Evolutionary conservation across 2,113 vertebrate species (phyloP), one percentile per base, ranked within the genome.

Genomic region (Euleptes europaea): DNA sequence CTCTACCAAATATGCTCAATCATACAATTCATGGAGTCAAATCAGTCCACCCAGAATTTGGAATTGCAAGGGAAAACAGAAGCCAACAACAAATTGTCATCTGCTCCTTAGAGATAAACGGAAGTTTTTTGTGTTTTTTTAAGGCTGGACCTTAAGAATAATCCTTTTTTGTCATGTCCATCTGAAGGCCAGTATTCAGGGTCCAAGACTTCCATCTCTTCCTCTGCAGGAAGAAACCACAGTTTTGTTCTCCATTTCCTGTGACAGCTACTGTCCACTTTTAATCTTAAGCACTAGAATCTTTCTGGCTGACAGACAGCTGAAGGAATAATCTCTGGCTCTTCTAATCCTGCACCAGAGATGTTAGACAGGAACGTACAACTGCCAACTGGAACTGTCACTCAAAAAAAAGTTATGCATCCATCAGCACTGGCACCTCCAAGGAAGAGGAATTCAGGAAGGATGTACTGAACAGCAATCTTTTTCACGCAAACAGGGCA

Each of bases 351-450:
- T 86, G 79, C 72, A 82, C 72, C 63, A 76, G 70, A 47, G 19
- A 49, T 72, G 35, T 51, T 49, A 78, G 85, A 83, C 80, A 65
- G 69, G n/a, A 85, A 85, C 67, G 40, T 79, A 65, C 23, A 87
- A 87, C 42, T 83, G 42, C 42, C 80, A 87, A 72, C 67, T 87
- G 80, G 86, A 87, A 28, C 74, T 71, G 73, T 83, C 86, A n/a
- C 33, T 72, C 54, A 76, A 40, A 73, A 79, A 66, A 23, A 66
- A 23, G 5, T 33, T 47, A 78, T 65, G 69, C 44, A 65, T 79
- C 69, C 33, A 49, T 85, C 66, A 82, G 51, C 40, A 71, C 31
- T 83, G 80, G 60, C 66, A 78, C 51, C 71, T 83, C 54, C 33
- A 78, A 72, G 23, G 14, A 26, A 66, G 71, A 83, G 13, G 26